Conservation (phyloP, 2,113 vertebrate species). For the Actenoides lindsayi region DNA sequence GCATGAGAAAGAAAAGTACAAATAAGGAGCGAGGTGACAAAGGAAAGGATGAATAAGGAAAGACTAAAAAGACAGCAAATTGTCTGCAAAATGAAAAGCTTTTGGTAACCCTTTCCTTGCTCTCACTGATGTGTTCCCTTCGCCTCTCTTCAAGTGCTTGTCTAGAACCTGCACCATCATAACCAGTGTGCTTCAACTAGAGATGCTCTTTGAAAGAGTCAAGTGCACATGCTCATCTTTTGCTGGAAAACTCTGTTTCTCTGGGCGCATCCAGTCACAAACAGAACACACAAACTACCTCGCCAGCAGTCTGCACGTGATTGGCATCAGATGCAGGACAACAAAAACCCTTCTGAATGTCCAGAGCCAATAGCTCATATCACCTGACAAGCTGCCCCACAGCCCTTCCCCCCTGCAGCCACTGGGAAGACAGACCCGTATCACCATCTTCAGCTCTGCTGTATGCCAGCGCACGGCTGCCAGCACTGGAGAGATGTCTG, state of each 20-base stretch:
- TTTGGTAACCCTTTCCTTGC: constrained; percentile 68
- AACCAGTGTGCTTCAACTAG: neutral
- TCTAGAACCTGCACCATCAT: neutral
- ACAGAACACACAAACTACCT: neutral
- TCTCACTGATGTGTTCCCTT: neutral
- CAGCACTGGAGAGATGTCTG: neutral
- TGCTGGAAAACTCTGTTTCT: neutral
- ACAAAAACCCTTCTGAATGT: fast-evolving
- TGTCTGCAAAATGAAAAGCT: constrained; percentile 42
- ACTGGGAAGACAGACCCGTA: fast-evolving
- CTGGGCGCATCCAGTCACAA: neutral
- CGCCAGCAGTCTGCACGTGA: neutral
- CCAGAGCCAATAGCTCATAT: neutral
- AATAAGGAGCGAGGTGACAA: constrained; percentile 63
- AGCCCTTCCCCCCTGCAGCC: neutral
- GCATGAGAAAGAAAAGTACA: constrained; percentile 61
- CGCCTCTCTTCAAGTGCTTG: neutral
- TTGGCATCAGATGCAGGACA: neutral
- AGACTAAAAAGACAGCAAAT: constrained; percentile 54
- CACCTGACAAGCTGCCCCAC: neutral
- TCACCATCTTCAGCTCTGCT: fast-evolving
- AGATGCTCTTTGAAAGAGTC: neutral
- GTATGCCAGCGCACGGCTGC: neutral
- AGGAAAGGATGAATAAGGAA: constrained; percentile 68
- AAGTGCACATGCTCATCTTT: neutral